Conservation (phyloP, 2,113 vertebrate species). For the Poeciliopsis occidentalis region DNA sequence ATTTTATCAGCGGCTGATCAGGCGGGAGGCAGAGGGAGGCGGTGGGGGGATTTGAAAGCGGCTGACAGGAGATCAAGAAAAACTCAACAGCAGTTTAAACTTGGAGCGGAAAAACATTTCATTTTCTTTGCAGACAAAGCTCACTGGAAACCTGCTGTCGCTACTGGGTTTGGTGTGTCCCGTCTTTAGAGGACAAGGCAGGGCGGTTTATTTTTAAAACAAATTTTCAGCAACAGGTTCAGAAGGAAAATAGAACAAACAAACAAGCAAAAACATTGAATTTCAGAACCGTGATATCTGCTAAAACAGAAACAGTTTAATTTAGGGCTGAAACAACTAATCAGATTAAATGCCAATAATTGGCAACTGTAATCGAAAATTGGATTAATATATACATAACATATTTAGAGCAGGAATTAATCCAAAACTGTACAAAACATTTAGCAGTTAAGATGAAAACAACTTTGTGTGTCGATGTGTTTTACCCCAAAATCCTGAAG, state of each 20-base stretch:
- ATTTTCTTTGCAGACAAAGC: neutral
- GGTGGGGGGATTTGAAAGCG: neutral
- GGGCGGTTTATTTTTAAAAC: too few species aligned
- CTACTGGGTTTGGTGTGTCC: neutral
- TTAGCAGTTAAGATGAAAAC: too few species aligned
- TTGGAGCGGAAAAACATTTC: neutral
- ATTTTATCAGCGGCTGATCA: slow-evolving; percentile 4
- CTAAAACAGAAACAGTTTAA: neutral
- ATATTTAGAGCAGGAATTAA: too few species aligned
- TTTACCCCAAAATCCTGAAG: too few species aligned
- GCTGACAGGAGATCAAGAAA: slow-evolving; percentile 5
- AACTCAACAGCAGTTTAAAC: slow-evolving; percentile 1
- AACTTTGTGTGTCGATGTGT: too few species aligned
- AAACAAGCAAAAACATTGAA: too few species aligned
- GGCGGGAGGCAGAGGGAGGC: neutral
- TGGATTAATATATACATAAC: too few species aligned
- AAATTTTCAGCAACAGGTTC: too few species aligned
- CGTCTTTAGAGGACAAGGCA: neutral
- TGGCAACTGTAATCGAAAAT: too few species aligned
- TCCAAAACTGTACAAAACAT: too few species aligned
- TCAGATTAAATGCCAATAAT: neutral
- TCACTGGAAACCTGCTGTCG: neutral
- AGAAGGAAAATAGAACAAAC: too few species aligned
- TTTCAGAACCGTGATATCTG: neutral
- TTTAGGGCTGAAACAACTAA: neutral